phyloP scores from a whole-genome alignment of 2,888 invertebrate species.

The Andrena fulva region DNA sequence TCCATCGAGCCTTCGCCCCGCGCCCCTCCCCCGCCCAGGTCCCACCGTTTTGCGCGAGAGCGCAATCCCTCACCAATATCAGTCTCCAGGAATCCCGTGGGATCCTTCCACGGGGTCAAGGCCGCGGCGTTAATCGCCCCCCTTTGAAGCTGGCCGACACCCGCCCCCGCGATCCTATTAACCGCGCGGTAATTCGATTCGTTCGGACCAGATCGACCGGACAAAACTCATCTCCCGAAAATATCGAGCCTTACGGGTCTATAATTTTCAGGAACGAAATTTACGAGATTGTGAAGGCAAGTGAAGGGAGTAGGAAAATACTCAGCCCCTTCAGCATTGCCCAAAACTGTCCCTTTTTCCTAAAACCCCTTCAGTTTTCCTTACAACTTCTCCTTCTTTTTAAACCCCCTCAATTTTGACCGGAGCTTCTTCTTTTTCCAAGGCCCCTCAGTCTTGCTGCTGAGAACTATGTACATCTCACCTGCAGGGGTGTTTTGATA shows the following conservation, averaged over 20 bases:
- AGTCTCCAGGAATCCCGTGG: constrained; percentile 41
- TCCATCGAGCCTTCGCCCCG: constrained; percentile 11
- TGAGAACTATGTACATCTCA: too few species aligned
- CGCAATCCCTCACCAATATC: constrained; percentile 52
- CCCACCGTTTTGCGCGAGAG: constrained; percentile 30
- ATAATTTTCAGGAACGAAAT: too few species aligned
- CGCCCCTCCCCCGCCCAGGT: background rate
- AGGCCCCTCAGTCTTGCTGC: too few species aligned
- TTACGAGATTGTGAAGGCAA: too few species aligned
- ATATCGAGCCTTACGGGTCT: constrained; percentile 15
- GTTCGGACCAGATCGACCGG: constrained; percentile 47
- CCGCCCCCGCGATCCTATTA: constrained; percentile 56
- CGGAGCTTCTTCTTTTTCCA: too few species aligned
- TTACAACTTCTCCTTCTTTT: too few species aligned
- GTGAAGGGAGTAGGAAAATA: too few species aligned
- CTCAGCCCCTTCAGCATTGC: too few species aligned
- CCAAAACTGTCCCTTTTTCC: too few species aligned
- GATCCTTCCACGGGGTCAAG: constrained; percentile 56
- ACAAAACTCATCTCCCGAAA: constrained; percentile 60
- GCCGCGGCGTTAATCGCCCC: constrained; percentile 61
- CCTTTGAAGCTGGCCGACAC: constrained; percentile 48
- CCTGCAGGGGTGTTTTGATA: too few species aligned
- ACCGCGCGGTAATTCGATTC: constrained; percentile 66
- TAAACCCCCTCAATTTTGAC: too few species aligned
- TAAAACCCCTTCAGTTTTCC: too few species aligned